phyloP scores from a whole-genome alignment of 2,888 invertebrate species.

The Malacosoma neustria region DNA sequence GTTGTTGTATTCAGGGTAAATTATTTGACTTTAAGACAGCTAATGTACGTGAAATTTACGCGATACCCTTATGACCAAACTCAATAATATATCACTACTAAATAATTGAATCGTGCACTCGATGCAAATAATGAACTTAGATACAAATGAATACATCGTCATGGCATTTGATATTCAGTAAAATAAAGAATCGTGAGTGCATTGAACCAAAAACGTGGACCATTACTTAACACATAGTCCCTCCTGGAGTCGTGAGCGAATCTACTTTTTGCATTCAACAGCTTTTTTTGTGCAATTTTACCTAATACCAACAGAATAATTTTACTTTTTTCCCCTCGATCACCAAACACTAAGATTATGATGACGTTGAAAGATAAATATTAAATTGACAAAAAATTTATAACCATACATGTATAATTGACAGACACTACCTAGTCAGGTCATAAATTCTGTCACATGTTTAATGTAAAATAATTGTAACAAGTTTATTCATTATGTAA shows the following conservation, averaged over 20 bases:
- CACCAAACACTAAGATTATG: constrained; percentile 30
- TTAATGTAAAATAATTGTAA: too few relatives aligned
- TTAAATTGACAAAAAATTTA: constrained; percentile 26
- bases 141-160: constrained; percentile 52
- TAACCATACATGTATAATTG: constrained; percentile 19
- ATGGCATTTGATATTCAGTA: constrained; percentile 49
- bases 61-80: background rate
- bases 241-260: constrained; percentile 43
- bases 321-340: constrained; percentile 41
- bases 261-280: constrained; percentile 49
- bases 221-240: constrained; percentile 56
- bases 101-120: constrained; percentile 26
- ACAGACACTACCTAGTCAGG: constrained; percentile 22
- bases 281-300: constrained; percentile 42
- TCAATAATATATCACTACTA: background rate
- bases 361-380: constrained; percentile 38
- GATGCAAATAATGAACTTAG: constrained; percentile 39
- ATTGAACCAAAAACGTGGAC: constrained; percentile 69
- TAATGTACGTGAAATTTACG: background rate
- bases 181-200: constrained; percentile 64
- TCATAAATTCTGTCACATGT: too few relatives aligned
- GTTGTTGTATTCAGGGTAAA: too few relatives aligned
- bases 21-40: background rate
- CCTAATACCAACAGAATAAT: constrained; percentile 45
- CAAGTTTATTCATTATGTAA: too few relatives aligned